A percentile compares a stretch with the other conserved stretches of the same genome.
These are phyloP conservation scores for Hydrotaea cyrtoneurina DNA, from an alignment of 2,888 invertebrate genomes.

Conservation along the genomic window DNA sequence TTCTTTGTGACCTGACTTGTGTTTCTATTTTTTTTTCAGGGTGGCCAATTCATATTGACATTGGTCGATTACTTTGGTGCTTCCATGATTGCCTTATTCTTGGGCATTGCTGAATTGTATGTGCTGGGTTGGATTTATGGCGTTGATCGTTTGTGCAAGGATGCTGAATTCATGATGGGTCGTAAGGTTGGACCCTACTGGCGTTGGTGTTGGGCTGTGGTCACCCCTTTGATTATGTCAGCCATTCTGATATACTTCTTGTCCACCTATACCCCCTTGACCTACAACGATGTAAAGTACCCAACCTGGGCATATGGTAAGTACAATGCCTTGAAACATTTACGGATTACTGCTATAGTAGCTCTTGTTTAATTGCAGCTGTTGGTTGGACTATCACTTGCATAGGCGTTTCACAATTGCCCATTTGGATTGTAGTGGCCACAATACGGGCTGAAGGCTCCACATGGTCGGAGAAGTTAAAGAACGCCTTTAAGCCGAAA, in stretches of 20 bases:
- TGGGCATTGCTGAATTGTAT: conserved; percentile 85
- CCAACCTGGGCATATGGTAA: conserved; percentile 85
- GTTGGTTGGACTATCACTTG: conserved; percentile 82
- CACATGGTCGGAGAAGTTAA: conserved; percentile 76
- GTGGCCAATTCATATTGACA: conserved; percentile 87
- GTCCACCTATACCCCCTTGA: conserved; percentile 83
- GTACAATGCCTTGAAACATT: neutral
- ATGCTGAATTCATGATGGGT: conserved; percentile 91
- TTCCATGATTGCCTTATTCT: conserved; percentile 87
- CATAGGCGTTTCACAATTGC: conserved; percentile 82
- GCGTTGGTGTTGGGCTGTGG: conserved; percentile 89
- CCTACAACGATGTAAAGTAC: conserved; percentile 83
- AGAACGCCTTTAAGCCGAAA: conserved; percentile 81
- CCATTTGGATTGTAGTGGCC: conserved; percentile 79
- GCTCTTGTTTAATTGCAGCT: conserved; percentile 69
- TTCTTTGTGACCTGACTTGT: neutral
- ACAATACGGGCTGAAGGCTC: conserved; percentile 76
- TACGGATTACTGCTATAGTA: neutral
- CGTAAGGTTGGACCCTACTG: conserved; percentile 87
- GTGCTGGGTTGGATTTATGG: conserved; percentile 89
- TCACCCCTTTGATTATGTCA: conserved; percentile 87
- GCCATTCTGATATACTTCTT: conserved; percentile 88
- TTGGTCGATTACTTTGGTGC: conserved; percentile 89
- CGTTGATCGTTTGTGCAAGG: conserved; percentile 85
- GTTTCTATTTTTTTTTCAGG: conserved; percentile 82